A percentile compares a stretch with the other conserved stretches of the same genome.
Evolutionary conservation across 2,113 vertebrate species (phyloP).

Genomic region (Hassar affinis): DNA sequence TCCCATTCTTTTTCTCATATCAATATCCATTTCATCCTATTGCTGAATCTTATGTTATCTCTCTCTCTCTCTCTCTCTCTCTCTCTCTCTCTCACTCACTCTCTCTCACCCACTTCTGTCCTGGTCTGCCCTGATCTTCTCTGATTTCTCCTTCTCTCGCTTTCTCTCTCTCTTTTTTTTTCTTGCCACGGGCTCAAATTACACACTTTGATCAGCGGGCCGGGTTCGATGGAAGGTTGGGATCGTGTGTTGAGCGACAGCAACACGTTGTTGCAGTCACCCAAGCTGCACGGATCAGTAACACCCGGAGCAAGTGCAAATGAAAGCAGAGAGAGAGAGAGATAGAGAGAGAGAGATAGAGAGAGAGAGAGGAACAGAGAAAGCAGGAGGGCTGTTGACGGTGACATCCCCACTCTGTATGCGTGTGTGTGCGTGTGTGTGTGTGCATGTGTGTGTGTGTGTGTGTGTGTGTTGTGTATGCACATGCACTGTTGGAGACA

Average conservation of each 20-base stretch:
- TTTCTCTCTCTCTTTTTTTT: constrained; percentile 24
- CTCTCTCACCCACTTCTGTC: background rate
- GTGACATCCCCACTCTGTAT: constrained; percentile 54
- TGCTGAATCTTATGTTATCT: constrained; percentile 62
- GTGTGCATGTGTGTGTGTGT: constrained; percentile 36
- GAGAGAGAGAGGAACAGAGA: too few species aligned
- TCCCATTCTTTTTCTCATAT: constrained; percentile 42
- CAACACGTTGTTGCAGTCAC: constrained; percentile 63
- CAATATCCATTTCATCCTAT: constrained; percentile 18
- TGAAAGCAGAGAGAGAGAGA: constrained; percentile 59
- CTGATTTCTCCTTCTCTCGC: constrained; percentile 19
- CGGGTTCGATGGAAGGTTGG: constrained; percentile 50
- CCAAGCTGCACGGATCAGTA: constrained; percentile 62
- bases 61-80: constrained; percentile 7
- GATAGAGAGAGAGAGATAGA: too few species aligned
- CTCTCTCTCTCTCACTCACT: background rate
- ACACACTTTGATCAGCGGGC: constrained; percentile 54
- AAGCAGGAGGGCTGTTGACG: constrained; percentile 43
- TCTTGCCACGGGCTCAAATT: constrained; percentile 60
- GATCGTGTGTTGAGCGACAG: constrained; percentile 68
- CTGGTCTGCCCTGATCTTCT: constrained; percentile 15
- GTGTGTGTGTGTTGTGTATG: too few species aligned
- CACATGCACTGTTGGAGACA: constrained; percentile 50
- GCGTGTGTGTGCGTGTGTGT: constrained; percentile 1
- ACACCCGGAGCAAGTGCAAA: constrained; percentile 69